phyloP scores from a whole-genome alignment of 2,797 vertebrate genomes.

The Sorex maritimensis region DNA sequence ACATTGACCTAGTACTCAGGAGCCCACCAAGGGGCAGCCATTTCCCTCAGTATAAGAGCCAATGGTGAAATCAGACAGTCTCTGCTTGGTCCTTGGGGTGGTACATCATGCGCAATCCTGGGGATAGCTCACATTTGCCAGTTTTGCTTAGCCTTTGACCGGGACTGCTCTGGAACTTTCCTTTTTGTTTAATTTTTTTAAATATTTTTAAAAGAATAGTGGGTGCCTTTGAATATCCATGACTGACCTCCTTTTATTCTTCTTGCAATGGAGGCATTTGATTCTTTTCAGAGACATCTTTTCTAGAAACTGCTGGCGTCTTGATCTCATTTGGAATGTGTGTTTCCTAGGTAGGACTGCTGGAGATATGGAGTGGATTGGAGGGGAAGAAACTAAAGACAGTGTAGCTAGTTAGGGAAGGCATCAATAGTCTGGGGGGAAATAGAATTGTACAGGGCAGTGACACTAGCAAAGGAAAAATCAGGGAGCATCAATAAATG shows the following conservation, averaged over 20 bases:
- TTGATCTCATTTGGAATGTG: background rate
- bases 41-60: background rate
- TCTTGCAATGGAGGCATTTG: background rate
- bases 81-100: too few relatives aligned
- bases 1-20: background rate
- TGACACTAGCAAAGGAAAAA: background rate
- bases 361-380: background rate
- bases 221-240: background rate
- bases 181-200: background rate
- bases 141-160: background rate
- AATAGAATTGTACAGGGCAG: background rate
- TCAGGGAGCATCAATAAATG: background rate
- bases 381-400: background rate
- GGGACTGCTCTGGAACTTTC: background rate
- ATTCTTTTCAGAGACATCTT: background rate
- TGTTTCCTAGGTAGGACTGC: background rate
- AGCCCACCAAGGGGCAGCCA: background rate
- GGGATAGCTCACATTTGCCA: background rate
- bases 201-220: background rate
- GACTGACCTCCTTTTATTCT: background rate
- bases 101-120: too few relatives aligned
- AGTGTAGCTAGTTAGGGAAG: background rate
- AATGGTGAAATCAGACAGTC: background rate
- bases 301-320: background rate
- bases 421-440: background rate